A percentile compares a stretch with the other conserved stretches of the same genome.
Evolutionary conservation across 2,888 invertebrate genomes (phyloP).

Genomic region (Cheilosia vulpina): DNA sequence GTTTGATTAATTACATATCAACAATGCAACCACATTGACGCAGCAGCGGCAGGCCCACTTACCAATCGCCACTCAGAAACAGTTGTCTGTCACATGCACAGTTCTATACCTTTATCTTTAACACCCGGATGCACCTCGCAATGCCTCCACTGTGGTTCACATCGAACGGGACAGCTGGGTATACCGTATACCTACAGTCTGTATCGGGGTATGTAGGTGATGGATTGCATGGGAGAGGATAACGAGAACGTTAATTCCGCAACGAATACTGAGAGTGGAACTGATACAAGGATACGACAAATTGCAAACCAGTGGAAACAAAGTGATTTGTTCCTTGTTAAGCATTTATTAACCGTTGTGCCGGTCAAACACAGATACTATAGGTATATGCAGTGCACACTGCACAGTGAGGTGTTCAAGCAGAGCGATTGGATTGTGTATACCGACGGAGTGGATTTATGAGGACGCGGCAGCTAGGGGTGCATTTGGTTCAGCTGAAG

Average conservation of each 20-base stretch:
- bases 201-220: conserved; percentile 20
- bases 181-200: too few relatives aligned
- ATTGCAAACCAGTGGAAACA: conserved; percentile 70
- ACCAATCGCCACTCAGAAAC: conserved; percentile 40
- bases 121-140: conserved; percentile 50
- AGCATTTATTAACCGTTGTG: conserved; percentile 31
- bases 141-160: conserved; percentile 52
- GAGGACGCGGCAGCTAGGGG: neutral
- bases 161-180: conserved; percentile 10
- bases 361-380: conserved; percentile 6
- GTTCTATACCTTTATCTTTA: conserved; percentile 51
- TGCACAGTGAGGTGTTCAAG: neutral
- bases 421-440: neutral
- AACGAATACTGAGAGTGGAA: conserved; percentile 48
- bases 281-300: conserved; percentile 53
- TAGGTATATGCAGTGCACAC: too few relatives aligned
- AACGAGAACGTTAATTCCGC: conserved; percentile 68
- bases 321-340: conserved; percentile 71
- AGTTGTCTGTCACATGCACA: conserved; percentile 8
- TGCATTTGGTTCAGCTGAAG: neutral
- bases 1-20: conserved; percentile 47
- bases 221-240: conserved; percentile 58
- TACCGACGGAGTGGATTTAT: conserved; percentile 1
- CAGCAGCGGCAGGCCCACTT: conserved; percentile 14
- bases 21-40: conserved; percentile 45